A percentile compares a stretch with the other conserved stretches of the same genome.
These are phyloP conservation scores for Cynocephalus volans DNA, from an alignment of 2,113 vertebrate species.

Conservation along the genomic window DNA sequence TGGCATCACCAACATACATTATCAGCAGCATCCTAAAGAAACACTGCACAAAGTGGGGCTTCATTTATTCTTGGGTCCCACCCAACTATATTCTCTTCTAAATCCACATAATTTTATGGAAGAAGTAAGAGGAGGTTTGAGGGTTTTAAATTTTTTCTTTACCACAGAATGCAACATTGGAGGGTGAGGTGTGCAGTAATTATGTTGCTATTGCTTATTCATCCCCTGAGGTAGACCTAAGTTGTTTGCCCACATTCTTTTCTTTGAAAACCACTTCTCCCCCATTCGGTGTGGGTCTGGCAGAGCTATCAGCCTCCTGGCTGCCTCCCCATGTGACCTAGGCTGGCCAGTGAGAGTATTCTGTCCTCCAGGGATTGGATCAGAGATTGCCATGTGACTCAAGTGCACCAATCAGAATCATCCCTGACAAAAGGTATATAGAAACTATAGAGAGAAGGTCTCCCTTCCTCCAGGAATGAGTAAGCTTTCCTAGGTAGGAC, in stretches of 20 bases:
- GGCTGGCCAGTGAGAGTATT: neutral
- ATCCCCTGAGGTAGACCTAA: neutral
- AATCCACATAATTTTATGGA: slow-evolving; percentile 20
- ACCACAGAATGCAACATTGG: neutral
- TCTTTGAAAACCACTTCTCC: neutral
- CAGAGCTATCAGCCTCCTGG: neutral
- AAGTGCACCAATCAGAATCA: neutral
- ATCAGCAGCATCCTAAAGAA: neutral
- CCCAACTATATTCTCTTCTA: neutral
- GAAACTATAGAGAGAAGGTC: neutral
- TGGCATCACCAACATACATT: neutral
- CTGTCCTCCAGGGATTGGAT: neutral
- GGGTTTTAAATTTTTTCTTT: neutral
- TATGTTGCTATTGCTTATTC: neutral
- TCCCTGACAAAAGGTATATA: neutral
- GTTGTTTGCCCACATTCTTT: neutral
- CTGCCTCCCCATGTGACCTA: neutral
- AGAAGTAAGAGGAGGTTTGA: neutral
- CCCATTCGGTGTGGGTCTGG: neutral
- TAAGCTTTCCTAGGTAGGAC: neutral
- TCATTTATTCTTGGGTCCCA: neutral
- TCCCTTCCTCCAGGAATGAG: neutral
- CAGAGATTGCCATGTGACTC: neutral
- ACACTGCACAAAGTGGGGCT: neutral
- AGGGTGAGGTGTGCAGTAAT: neutral